These are phyloP conservation scores for Lagopus leucura DNA, from an alignment of 2,113 vertebrate species.

Conservation along the genomic window DNA sequence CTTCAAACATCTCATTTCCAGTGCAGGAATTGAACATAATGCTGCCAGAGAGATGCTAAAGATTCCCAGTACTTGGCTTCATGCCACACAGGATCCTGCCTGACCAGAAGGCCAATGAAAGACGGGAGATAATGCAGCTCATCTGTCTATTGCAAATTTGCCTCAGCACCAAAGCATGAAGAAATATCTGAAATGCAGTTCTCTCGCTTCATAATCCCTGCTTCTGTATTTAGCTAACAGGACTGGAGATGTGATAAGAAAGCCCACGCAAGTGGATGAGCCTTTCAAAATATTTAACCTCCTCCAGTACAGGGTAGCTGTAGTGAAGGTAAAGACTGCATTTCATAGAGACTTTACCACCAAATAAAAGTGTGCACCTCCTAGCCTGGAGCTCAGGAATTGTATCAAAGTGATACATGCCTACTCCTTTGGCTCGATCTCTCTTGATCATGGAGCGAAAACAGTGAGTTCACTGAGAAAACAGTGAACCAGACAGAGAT, in stretches of 20 bases:
- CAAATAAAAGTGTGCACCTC: background rate
- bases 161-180: background rate
- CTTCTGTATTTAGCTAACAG: background rate
- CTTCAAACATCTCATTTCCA: slow-evolving; percentile 3
- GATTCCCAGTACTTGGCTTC: background rate
- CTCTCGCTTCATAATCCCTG: background rate
- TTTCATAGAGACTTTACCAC: background rate
- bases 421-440: background rate
- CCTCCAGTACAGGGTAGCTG: background rate
- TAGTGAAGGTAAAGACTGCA: background rate
- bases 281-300: background rate
- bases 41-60: background rate
- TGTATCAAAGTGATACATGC: background rate
- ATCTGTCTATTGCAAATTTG: background rate
- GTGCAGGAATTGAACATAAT: background rate
- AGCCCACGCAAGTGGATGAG: background rate
- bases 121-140: background rate
- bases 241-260: background rate
- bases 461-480: background rate
- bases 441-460: background rate
- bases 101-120: background rate
- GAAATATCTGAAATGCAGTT: background rate
- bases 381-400: background rate
- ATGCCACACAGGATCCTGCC: background rate
- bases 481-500: background rate